Percentiles rank a stretch among this genome's conserved stretches.
These are phyloP conservation scores for Sebastes flavidus DNA, from an alignment of 2,797 vertebrate species.

Conservation along the genomic window DNA sequence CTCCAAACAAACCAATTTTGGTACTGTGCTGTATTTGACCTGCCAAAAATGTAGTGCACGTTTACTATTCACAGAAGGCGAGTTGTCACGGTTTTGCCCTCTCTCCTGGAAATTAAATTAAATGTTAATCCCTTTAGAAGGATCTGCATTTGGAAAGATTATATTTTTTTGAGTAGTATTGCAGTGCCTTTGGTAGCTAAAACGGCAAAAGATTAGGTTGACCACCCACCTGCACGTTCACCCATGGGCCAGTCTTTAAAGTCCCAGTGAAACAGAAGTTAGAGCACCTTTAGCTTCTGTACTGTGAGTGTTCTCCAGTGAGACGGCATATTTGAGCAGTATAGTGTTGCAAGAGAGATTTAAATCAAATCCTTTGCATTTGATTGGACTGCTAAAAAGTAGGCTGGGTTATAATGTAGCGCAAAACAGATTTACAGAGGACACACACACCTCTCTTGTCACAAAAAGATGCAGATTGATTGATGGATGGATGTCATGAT, in stretches of 20 bases:
- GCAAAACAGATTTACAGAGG: too few species aligned
- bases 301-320: too few species aligned
- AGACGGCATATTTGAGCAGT: too few species aligned
- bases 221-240: background rate
- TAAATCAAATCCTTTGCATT: too few species aligned
- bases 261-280: too few species aligned
- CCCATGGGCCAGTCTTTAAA: background rate
- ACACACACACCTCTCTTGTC: too few species aligned
- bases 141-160: background rate
- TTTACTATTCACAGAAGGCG: background rate
- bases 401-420: too few species aligned
- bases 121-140: background rate
- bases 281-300: too few species aligned
- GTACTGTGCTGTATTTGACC: background rate
- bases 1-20: background rate
- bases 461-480: too few species aligned
- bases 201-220: background rate
- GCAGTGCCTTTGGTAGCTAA: background rate
- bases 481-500: too few species aligned
- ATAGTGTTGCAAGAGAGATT: too few species aligned
- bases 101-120: background rate
- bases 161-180: background rate
- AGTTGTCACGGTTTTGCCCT: background rate
- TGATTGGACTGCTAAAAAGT: too few species aligned
- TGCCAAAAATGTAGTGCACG: background rate